Evolutionary conservation across 2,797 vertebrate genomes (phyloP).

Genomic region (Dallia pectoralis): DNA sequence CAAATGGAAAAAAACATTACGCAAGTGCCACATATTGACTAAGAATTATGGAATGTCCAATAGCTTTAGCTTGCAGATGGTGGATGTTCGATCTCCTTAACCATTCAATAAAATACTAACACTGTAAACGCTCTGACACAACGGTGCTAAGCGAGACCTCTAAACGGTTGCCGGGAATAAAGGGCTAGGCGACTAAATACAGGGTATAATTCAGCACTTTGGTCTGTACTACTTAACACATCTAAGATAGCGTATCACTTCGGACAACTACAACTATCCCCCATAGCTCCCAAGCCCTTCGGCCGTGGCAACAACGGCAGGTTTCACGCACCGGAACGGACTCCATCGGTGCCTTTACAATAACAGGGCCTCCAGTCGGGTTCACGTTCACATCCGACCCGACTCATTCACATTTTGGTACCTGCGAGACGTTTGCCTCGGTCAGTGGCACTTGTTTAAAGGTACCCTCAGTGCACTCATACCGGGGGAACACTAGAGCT

Average conservation of each 20-base stretch:
- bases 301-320: neutral
- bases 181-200: conserved; percentile 47
- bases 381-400: conserved; percentile 7
- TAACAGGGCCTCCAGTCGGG: neutral
- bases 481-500: conserved; percentile 23
- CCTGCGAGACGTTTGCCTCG: conserved; percentile 27
- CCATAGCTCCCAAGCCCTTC: neutral
- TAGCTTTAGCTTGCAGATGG: neutral
- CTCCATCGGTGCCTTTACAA: neutral
- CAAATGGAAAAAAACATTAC: conserved; percentile 12
- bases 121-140: conserved; percentile 36
- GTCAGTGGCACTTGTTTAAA: conserved; percentile 17
- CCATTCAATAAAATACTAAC: conserved; percentile 41
- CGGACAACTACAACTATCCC: conserved; percentile 13
- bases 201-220: conserved; percentile 34
- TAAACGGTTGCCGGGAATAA: conserved; percentile 34
- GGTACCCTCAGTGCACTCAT: conserved; percentile 2
- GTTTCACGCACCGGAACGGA: neutral
- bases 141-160: conserved; percentile 21
- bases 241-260: conserved; percentile 7
- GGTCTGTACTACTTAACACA: conserved; percentile 23
- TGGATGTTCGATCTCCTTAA: conserved; percentile 14
- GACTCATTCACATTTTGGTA: conserved; percentile 30
- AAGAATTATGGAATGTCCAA: conserved; percentile 21
- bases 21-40: conserved; percentile 42